These are phyloP conservation scores for Aeoliscus strigatus DNA, from an alignment of 2,797 vertebrate genomes.

Conservation along the genomic window DNA sequence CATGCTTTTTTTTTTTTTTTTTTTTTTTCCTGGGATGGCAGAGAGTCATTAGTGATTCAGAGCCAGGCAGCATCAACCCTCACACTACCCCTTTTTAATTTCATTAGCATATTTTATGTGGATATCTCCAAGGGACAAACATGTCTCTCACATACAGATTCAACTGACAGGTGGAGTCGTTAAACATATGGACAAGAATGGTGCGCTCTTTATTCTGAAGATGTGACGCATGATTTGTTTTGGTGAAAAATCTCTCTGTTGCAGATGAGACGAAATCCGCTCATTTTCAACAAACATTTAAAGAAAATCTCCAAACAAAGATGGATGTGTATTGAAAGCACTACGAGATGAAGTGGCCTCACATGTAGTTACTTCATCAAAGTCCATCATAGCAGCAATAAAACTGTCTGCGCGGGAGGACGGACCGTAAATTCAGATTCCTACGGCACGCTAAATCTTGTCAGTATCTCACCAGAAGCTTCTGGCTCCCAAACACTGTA, in stretches of 20 bases:
- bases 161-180: constrained; percentile 32
- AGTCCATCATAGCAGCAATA: constrained; percentile 61
- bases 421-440: constrained; percentile 46
- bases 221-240: constrained; percentile 7
- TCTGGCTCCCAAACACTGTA: too few species aligned
- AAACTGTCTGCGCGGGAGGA: constrained; percentile 43
- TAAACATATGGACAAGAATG: constrained; percentile 17
- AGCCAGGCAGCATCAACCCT: constrained; percentile 52
- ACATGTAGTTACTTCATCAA: constrained; percentile 39
- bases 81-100: constrained; percentile 63
- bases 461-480: too few species aligned
- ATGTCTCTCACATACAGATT: constrained; percentile 38
- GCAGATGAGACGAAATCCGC: constrained; percentile 15
- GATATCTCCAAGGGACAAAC: constrained; percentile 58
- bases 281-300: constrained; percentile 8
- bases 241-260: constrained; percentile 11
- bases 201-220: constrained; percentile 13
- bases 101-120: constrained; percentile 74
- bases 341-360: constrained; percentile 31
- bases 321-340: neutral
- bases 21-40: constrained; percentile 49
- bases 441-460: too few species aligned
- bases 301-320: constrained; percentile 1
- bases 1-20: constrained; percentile 33
- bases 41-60: constrained; percentile 66